Evolutionary conservation across 2,888 invertebrate species (phyloP), one percentile per base, ranked within the genome.

Genomic region (Plemyria rubiginata): DNA sequence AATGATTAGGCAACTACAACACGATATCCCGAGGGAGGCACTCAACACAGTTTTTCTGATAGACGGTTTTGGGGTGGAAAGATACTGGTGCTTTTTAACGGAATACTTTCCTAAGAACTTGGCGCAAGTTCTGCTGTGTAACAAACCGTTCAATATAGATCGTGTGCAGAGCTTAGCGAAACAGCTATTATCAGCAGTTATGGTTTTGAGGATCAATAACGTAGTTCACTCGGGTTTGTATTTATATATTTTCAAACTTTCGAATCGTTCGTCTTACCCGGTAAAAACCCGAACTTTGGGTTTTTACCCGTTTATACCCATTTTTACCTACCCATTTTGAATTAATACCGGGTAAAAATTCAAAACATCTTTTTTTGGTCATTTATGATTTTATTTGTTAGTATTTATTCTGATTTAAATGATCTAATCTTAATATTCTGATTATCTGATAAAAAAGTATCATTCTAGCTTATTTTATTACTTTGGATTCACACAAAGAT

Each of bases 71-170:
- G 16, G 36, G 12, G 11, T 79, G 1, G 55, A 56, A 0, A 61
- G 63, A 12, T 54, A 61, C 0, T 81, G 79, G 78, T 87, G 84
- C 68, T 79, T 78, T 11, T 46, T 89, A 13, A 81, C 82, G 66
- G 85, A 87, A 11, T 88, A 80, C 64, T 89, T 80, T 66, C 83
- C 88, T 0, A 75, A 62, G 50, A 87, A 80, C 52, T 71, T 90
- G 52, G 22, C 57, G 7, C 56, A 83, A 67, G 80, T 71, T 0
- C 59, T 88, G 38, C 1, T 67, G 64, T 13, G 55, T 59, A 28
- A 71, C 0, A 73, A 68, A 55, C 58, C 76, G 9, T 83, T 88
- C 32, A 75, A 81, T 48, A 80, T 89, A 16, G 66, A 83, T 62
- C 45, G 40, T 6, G 77, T 88, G 16, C 82, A 86, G 66, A 11